A percentile compares a stretch with the other conserved stretches of the same genome.
Evolutionary conservation across 2,888 invertebrate genomes (phyloP).

Genomic region (Machimus atricapillus): DNA sequence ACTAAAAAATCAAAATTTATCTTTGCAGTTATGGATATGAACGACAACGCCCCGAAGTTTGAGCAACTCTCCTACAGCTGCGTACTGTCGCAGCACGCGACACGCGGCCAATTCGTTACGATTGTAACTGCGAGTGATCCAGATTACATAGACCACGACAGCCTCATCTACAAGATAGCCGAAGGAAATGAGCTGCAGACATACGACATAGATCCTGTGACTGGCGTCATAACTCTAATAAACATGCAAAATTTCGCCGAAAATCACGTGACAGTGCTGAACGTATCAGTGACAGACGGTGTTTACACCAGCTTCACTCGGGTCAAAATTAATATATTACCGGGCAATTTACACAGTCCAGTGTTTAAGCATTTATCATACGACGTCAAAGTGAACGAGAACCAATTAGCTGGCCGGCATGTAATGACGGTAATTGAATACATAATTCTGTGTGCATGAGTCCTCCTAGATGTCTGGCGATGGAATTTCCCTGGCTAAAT

Average conservation of each 20-base stretch:
- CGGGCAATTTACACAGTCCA: slow-evolving; percentile 82
- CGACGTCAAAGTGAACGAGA: slow-evolving; percentile 83
- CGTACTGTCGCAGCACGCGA: slow-evolving; percentile 80
- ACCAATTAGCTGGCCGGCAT: slow-evolving; percentile 76
- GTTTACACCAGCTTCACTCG: slow-evolving; percentile 90
- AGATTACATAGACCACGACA: slow-evolving; percentile 78
- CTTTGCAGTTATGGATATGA: slow-evolving; percentile 79
- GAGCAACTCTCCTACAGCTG: slow-evolving; percentile 82
- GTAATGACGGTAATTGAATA: slow-evolving; percentile 69
- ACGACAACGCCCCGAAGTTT: slow-evolving; percentile 89
- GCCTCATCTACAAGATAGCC: slow-evolving; percentile 81
- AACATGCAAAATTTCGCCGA: slow-evolving; percentile 78
- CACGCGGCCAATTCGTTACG: slow-evolving; percentile 86
- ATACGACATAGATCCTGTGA: slow-evolving; percentile 70
- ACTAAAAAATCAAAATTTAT: not conserved
- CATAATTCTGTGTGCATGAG: slow-evolving; percentile 28
- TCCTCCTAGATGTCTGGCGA: not conserved
- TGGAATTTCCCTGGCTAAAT: slow-evolving; percentile 16
- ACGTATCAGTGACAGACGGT: slow-evolving; percentile 95
- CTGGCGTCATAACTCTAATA: slow-evolving; percentile 72
- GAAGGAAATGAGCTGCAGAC: slow-evolving; percentile 81
- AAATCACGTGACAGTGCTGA: slow-evolving; percentile 72
- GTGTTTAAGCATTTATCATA: slow-evolving; percentile 78
- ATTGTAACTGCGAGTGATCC: slow-evolving; percentile 89
- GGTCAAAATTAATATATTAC: slow-evolving; percentile 77